Conservation (phyloP, 2,888 invertebrate species). For the Spialia ferax region DNA sequence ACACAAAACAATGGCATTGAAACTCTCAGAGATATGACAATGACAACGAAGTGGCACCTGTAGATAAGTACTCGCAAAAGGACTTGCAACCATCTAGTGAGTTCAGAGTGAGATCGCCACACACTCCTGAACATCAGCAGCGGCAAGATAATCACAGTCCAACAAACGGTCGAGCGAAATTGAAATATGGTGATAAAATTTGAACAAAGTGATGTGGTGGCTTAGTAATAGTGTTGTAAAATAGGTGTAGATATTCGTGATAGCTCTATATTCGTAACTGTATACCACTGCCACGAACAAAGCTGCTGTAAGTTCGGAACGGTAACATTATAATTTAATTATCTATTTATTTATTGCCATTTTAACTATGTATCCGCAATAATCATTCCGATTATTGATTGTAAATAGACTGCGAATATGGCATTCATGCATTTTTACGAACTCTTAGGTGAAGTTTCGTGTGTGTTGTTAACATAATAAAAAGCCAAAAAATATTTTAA, state of each 20-base stretch:
- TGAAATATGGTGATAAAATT: constrained; percentile 81
- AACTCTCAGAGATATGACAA: constrained; percentile 32
- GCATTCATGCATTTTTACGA: constrained; percentile 78
- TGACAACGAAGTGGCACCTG: constrained; percentile 7
- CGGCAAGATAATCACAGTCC: constrained; percentile 50
- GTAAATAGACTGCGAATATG: constrained; percentile 60
- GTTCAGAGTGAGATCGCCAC: constrained; percentile 16
- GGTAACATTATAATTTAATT: constrained; percentile 23
- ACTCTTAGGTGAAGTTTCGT: constrained; percentile 60
- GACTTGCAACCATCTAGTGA: constrained; percentile 14
- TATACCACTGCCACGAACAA: constrained; percentile 46
- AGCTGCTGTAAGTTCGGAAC: constrained; percentile 20
- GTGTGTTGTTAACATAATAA: constrained; percentile 51
- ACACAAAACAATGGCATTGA: constrained; percentile 37
- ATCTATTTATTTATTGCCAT: constrained; percentile 47
- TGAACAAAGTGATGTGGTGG: constrained; percentile 54
- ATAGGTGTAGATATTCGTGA: constrained; percentile 56
- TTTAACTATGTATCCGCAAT: constrained; percentile 56
- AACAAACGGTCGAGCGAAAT: constrained; percentile 58
- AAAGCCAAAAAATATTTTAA: constrained; percentile 22
- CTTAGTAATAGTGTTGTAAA: constrained; percentile 47
- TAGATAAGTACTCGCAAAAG: constrained; percentile 13
- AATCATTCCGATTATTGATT: constrained; percentile 57
- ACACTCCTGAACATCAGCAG: constrained; percentile 39
- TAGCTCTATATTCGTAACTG: constrained; percentile 48